Percentiles rank a stretch among this genome's conserved stretches.
Evolutionary conservation across 2,888 invertebrate genomes (phyloP).

Genomic region (Carcina quercana): DNA sequence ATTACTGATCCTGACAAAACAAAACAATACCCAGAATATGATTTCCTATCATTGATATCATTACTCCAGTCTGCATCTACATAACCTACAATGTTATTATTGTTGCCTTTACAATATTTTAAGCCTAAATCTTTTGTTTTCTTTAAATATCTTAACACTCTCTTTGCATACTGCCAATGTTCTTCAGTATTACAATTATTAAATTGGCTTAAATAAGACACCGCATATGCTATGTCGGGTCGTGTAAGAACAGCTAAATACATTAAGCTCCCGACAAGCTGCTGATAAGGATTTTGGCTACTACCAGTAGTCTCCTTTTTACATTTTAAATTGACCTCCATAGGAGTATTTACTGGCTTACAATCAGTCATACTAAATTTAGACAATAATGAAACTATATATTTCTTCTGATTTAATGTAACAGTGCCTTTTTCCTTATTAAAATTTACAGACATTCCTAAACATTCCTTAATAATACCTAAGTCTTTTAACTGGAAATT

Average conservation of each 20-base stretch:
- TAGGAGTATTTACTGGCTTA: constrained; percentile 7
- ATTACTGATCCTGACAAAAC: constrained; percentile 2
- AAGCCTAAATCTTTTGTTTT: constrained; percentile 5
- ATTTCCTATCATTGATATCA: neutral
- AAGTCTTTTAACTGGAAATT: constrained; percentile 7
- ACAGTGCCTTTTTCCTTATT: constrained; percentile 3
- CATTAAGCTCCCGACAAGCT: constrained; percentile 6
- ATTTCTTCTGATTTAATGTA: constrained; percentile 8
- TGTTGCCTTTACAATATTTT: neutral
- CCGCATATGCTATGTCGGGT: constrained; percentile 8
- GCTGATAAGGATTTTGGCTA: constrained; percentile 3
- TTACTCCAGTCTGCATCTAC: constrained; percentile 5
- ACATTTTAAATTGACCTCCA: constrained; percentile 6
- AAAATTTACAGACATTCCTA: constrained; percentile 8
- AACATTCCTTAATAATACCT: constrained; percentile 6
- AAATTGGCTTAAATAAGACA: constrained; percentile 8
- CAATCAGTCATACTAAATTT: constrained; percentile 11
- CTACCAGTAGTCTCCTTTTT: neutral
- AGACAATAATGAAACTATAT: constrained; percentile 6
- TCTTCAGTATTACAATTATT: constrained; percentile 5
- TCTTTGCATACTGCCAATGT: constrained; percentile 6
- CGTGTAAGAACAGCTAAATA: constrained; percentile 7
- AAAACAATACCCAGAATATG: constrained; percentile 4
- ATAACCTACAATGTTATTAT: neutral
- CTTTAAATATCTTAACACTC: constrained; percentile 8